Base-by-base conservation (phyloP, 2,113 vertebrate species). In the Asarcornis scutulata region DNA sequence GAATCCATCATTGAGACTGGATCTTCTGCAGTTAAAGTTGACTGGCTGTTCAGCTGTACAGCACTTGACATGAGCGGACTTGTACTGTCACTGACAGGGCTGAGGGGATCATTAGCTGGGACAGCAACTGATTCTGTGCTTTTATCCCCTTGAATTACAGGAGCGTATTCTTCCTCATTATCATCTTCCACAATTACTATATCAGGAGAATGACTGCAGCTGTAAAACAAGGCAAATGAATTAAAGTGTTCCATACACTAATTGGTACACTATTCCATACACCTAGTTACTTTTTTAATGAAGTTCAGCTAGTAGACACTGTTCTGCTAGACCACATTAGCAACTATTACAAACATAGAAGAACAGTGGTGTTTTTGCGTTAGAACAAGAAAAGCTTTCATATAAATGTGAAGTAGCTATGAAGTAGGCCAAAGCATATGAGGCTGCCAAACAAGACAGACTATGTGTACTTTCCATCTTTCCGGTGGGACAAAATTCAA, bases 1-100 rank as follows among this genome's bases (percentile, higher is more conserved):
- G 99, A 99, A 98, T 99, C 99, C 99, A 99, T 99, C 98, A 99
- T 98, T 74, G 99, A 99, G 38, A 99, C 97, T 0, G 99, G 99
- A 87, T 99, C 99, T 97, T 99, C 99, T 78, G 98, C 93, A 82
- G 97, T 98, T 86, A 98, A 97, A 32, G 83, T 64, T 2, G 98
- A 98, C 36, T 98, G 96, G 81, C 98, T 98, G 82, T 99, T 99
- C 80, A 99, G 96, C 95, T 98, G 99, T 50, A 99, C 95, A 32
- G 98, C 97, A 66, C 98, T 98, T 71, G 97, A 98, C 88, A 98
- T 98, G 59, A 98, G 96, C 4, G 98, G 98, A 64, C 69, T 97
- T 42, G 90, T 88, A 60, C 91, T 78, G 29, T 97, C 96, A 83
- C 73, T 69, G 48, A 85, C 86, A 62, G 96, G 78, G 87, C 86